These are phyloP conservation scores for Phalacrocorax carbo DNA, from an alignment of 2,113 vertebrate genomes.

Conservation along the genomic window DNA sequence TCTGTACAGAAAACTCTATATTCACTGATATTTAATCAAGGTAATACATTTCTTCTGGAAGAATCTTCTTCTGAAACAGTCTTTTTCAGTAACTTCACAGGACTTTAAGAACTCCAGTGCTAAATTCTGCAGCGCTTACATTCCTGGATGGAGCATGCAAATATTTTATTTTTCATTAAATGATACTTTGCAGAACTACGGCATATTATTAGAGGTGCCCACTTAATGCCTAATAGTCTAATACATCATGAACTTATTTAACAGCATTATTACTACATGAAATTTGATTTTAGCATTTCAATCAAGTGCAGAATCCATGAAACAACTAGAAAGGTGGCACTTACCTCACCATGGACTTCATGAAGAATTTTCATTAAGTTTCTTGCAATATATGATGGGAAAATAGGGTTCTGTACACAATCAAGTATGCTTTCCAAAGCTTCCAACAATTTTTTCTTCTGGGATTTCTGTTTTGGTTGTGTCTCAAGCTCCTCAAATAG, in stretches of 20 bases:
- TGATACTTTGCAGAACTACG: neutral
- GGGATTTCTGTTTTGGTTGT: slow-evolving; percentile 63
- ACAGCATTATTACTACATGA: neutral
- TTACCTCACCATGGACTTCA: slow-evolving; percentile 80
- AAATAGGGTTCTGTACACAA: slow-evolving; percentile 68
- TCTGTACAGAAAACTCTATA: neutral
- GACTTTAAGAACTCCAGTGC: neutral
- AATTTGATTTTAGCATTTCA: neutral
- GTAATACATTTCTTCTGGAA: neutral
- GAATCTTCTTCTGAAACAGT: neutral
- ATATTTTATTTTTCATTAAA: neutral
- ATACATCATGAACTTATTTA: neutral
- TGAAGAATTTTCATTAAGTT: slow-evolving; percentile 78
- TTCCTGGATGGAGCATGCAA: neutral
- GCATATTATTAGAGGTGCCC: neutral
- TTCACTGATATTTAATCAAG: neutral
- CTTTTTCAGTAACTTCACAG: neutral
- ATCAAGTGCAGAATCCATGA: neutral
- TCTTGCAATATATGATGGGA: slow-evolving; percentile 83
- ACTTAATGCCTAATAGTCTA: neutral
- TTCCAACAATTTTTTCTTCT: slow-evolving; percentile 68
- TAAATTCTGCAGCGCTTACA: neutral
- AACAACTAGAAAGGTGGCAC: neutral
- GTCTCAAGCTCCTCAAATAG: slow-evolving; percentile 75
- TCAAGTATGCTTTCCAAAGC: slow-evolving; percentile 79